Evolutionary conservation across 2,888 invertebrate species (phyloP), one percentile per base, ranked within the genome.

Genomic region (Orthosia cruda): DNA sequence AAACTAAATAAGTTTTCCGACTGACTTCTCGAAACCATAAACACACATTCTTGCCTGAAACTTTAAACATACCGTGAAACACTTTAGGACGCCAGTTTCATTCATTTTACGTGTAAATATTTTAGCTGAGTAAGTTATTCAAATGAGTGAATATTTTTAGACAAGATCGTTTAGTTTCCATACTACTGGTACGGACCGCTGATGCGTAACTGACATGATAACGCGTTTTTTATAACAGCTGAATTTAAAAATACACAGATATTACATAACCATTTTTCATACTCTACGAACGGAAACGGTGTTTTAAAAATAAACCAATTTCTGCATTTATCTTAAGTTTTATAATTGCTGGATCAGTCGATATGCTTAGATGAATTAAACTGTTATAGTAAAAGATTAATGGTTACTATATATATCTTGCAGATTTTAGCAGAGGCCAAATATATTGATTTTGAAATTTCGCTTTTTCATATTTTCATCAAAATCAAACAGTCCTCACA

Each of bases 91-190:
- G 52, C 9, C 2, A 54, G 18, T 20, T 50, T 57, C 26, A 66
- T 80, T 59, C 13, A 52, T 62, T 49, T 40, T n/a, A n/a, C n/a
- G 13, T 13, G 50, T 32, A 15, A 63, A 66, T 49, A 66, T 20
- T 58, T 18, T 54, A 65, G 47, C 23, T 67, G n/a, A 59, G 11
- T 67, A 45, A 62, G 18, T 69, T 62, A 81, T 76, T 40, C 54
- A 69, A 72, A 65, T 54, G 9, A 50, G 23, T 68, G 11, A 50
- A 63, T 59, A 52, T 26, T 79, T 66, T 63, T 50, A 23, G 20
- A 7, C 12, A 64, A 5, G 16, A 58, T 3, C 59, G 63, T 64
- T 74, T 75, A 66, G 52, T 57, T 59, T 68, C 16, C 23, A 23
- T 18, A 16, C 54, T 40, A 58, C 52, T 49, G 26, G 57, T 40